phyloP scores from a whole-genome alignment of 2,888 invertebrate species.

The Caenorhabditis imperialis region DNA sequence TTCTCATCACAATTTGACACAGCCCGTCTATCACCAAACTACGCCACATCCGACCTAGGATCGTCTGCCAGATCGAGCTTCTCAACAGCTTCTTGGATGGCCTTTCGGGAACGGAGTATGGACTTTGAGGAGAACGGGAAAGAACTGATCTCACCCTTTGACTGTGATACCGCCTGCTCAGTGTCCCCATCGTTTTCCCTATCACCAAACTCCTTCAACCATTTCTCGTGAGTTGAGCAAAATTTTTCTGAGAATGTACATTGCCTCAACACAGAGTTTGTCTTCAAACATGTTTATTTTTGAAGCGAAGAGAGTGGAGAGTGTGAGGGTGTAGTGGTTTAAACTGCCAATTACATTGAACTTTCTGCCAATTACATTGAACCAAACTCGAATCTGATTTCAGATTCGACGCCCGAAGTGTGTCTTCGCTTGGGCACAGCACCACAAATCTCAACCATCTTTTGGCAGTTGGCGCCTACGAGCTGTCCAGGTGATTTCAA shows the following conservation, averaged over 20 bases:
- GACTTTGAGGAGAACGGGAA: slow-evolving; percentile 48
- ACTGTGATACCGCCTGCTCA: slow-evolving; percentile 46
- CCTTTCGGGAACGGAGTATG: slow-evolving; percentile 66
- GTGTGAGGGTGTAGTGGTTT: no score
- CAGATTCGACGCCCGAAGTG: slow-evolving; percentile 47
- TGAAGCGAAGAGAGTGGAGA: no score
- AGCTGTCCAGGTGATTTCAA: slow-evolving; percentile 29
- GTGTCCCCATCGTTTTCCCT: slow-evolving; percentile 43
- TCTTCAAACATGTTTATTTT: no score
- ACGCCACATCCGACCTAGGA: slow-evolving; percentile 77
- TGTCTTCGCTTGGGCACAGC: slow-evolving; percentile 44
- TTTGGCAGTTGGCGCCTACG: slow-evolving; percentile 31
- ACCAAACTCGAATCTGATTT: no score
- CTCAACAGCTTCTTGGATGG: slow-evolving; percentile 69
- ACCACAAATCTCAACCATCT: slow-evolving; percentile 41
- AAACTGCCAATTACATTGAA: no score
- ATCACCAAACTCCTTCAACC: slow-evolving; percentile 46
- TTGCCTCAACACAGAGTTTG: no score
- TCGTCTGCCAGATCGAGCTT: slow-evolving; percentile 72
- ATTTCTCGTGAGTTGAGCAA: slow-evolving; percentile 43
- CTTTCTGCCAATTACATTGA: no score
- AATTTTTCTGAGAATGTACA: background rate
- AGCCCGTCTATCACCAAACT: slow-evolving; percentile 70
- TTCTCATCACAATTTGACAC: slow-evolving; percentile 43
- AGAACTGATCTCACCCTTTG: slow-evolving; percentile 50